A percentile compares a stretch with the other conserved stretches of the same genome.
phyloP scores from a whole-genome alignment of 1,140 invertebrate genomes.

The Drosophila sp. region DNA sequence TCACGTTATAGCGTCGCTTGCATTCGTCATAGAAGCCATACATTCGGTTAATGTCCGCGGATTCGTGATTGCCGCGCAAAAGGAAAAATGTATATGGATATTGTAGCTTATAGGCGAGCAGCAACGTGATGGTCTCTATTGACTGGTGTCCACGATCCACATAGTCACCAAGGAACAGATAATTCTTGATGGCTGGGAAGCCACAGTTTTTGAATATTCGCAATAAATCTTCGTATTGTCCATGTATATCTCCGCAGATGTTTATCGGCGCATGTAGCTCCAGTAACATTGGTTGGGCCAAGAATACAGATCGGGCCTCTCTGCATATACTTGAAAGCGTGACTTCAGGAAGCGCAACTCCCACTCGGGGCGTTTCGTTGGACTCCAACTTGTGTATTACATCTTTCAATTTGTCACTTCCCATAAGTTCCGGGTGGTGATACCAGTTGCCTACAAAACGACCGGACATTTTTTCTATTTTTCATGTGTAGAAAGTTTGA shows the following conservation, averaged over 20 bases:
- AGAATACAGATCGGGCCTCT: slow-evolving; percentile 9
- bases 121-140: slow-evolving; percentile 19
- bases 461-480: slow-evolving; percentile 14
- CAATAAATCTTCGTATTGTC: slow-evolving; percentile 30
- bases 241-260: slow-evolving; percentile 41
- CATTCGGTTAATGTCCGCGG: slow-evolving; percentile 22
- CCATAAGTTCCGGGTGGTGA: neutral
- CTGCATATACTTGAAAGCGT: neutral
- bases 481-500: slow-evolving; percentile 2
- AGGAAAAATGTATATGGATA: slow-evolving; percentile 22
- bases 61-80: slow-evolving; percentile 41
- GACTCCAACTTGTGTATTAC: neutral
- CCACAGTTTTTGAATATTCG: slow-evolving; percentile 33
- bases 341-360: neutral
- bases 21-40: slow-evolving; percentile 43
- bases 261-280: slow-evolving; percentile 24
- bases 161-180: slow-evolving; percentile 41
- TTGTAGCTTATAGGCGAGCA: slow-evolving; percentile 40
- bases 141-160: slow-evolving; percentile 29
- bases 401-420: neutral
- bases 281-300: slow-evolving; percentile 28
- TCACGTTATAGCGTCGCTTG: slow-evolving; percentile 37
- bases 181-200: slow-evolving; percentile 10
- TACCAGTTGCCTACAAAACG: neutral
- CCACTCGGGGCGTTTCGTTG: neutral